Evolutionary conservation across 2,113 vertebrate species (phyloP), one percentile per base, ranked within the genome.

Genomic region (Zosterops borbonicus): DNA sequence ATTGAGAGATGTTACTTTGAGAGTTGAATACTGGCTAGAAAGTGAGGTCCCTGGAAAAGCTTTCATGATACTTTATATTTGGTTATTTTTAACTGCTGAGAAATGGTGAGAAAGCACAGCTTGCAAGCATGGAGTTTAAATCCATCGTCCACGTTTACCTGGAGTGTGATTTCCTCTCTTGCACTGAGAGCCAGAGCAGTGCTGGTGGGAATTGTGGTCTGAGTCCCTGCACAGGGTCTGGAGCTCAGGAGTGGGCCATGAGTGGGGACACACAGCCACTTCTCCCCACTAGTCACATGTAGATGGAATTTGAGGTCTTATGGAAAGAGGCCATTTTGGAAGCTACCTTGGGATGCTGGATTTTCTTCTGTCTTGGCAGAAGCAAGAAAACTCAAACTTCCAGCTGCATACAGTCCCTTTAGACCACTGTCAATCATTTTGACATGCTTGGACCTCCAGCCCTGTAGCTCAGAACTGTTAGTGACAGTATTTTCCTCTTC

Each of bases 361-460:
- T 56, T 92, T 89, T 71, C 16, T 83, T 89, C 76, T 89, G 44
- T 58, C 58, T 60, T 86, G 68, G 17, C 52, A 76, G 46, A 12
- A 69, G 31, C 27, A 85, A 52, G 46, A 24, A 73, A 83, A 14
- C 41, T 87, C 47, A 52, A 3, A 35, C 70, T 90, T 39, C 24
- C 50, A 65, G 22, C 53, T 79, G 39, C 3, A 9, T 37, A 37
- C 62, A 17, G 29, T 84, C 47, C 42, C 49, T 42, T 83, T 33
- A 60, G 71, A 65, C 14, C 11, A 46, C 29, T 75, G 7, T 60
- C 25, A 47, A 12, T 84, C n/a, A 24, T 71, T 71, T 68, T 88
- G 62, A 64, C 13, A 5, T 35, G 44, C 42, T 68, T 87, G 60
- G 27, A 42, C 25, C 47, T 92, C 35, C 10, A 65, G 33, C 24